Evolutionary conservation across 2,113 vertebrate genomes (phyloP).

Genomic region (Amblyopsis rosae): DNA sequence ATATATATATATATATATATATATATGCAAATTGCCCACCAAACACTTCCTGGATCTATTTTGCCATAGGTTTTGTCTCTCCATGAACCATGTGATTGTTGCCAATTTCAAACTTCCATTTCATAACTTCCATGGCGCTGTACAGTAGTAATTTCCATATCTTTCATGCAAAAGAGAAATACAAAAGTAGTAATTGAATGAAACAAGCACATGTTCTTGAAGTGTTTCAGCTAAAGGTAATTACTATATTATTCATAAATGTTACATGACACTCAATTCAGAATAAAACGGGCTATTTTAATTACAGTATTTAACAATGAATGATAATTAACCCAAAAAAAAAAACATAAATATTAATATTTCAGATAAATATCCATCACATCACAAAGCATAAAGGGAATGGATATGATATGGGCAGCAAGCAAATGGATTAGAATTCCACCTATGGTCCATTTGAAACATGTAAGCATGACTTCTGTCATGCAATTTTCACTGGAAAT

Average conservation of each 20-base stretch:
- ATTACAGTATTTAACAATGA: neutral
- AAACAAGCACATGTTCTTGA: slow-evolving; percentile 7
- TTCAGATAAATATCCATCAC: slow-evolving; percentile 13
- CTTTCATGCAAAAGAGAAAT: slow-evolving; percentile 36
- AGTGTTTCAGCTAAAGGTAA: neutral
- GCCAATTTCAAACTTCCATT: too few relatives aligned
- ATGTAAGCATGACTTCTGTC: slow-evolving; percentile 15
- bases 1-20: too few relatives aligned
- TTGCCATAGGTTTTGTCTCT: too few relatives aligned
- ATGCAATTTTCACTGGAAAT: slow-evolving; percentile 1
- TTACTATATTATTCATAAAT: neutral
- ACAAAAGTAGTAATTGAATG: slow-evolving; percentile 7
- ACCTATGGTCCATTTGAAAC: slow-evolving; percentile 27
- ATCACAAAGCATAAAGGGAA: neutral
- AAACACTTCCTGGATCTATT: too few relatives aligned
- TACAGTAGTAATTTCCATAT: slow-evolving; percentile 39
- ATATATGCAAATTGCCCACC: too few relatives aligned
- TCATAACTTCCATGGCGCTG: too few relatives aligned
- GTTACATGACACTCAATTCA: neutral
- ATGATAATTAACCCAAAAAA: slow-evolving; percentile 12
- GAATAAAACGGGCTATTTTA: slow-evolving; percentile 1
- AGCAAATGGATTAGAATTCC: slow-evolving; percentile 41
- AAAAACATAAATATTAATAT: slow-evolving; percentile 2
- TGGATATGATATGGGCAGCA: neutral
- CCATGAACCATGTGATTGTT: too few relatives aligned